Conservation (phyloP, 2,113 vertebrate genomes). For the Reinhardtius hippoglossoides region DNA sequence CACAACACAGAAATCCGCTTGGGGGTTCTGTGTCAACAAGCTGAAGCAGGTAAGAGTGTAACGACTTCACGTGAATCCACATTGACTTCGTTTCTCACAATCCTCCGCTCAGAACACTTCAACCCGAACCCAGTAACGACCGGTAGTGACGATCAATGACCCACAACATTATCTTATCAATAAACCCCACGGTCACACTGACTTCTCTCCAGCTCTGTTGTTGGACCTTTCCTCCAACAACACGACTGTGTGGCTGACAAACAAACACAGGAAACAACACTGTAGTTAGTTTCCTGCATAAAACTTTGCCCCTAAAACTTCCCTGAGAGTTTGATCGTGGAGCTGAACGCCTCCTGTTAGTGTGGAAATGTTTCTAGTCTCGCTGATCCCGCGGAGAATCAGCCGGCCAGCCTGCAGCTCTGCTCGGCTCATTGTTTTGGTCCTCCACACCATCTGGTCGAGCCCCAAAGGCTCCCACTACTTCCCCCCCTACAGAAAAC, state of each 20-base stretch:
- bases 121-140: too few species aligned
- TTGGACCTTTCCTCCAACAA: not conserved
- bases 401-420: conserved; percentile 23
- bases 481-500: not conserved
- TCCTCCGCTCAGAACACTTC: too few species aligned
- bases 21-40: too few species aligned
- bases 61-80: too few species aligned
- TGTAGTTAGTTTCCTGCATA: not conserved
- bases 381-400: conserved; percentile 24
- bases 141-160: too few species aligned
- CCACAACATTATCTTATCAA: too few species aligned
- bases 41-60: too few species aligned
- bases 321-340: not conserved
- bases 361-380: conserved; percentile 1
- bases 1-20: too few species aligned
- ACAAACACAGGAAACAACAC: not conserved
- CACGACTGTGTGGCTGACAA: not conserved
- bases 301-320: not conserved
- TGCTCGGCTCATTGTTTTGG: conserved; percentile 24
- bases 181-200: too few species aligned
- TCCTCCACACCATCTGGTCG: conserved; percentile 41
- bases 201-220: too few species aligned
- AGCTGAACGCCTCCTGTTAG: not conserved
- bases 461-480: conserved; percentile 19
- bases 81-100: too few species aligned